phyloP scores from a whole-genome alignment of 2,888 invertebrate species.

The Ectobius pallidus region DNA sequence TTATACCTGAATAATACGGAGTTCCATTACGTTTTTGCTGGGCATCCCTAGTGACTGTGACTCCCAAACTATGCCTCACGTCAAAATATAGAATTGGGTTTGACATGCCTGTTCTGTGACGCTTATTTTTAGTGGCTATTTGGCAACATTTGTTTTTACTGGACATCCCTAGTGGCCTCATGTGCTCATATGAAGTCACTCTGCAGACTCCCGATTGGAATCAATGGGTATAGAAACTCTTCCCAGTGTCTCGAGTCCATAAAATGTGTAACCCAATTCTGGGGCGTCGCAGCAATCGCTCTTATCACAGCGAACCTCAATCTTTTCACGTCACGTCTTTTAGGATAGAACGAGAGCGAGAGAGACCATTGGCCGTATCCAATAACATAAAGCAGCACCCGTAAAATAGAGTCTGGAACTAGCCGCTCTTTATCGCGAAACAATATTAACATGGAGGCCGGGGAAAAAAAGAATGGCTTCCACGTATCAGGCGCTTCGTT shows the following conservation, averaged over 20 bases:
- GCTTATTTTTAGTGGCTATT: too few relatives aligned
- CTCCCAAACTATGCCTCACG: too few relatives aligned
- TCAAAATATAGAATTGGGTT: too few relatives aligned
- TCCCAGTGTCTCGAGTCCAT: conserved; percentile 1
- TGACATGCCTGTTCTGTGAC: too few relatives aligned
- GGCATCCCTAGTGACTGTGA: too few relatives aligned
- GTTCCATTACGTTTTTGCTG: too few relatives aligned
- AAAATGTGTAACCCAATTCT: conserved; percentile 1
- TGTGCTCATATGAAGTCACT: background rate
- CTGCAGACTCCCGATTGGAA: background rate
- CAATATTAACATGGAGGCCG: background rate
- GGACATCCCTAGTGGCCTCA: background rate
- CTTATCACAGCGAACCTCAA: background rate
- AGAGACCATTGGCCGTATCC: background rate
- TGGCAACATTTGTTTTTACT: too few relatives aligned
- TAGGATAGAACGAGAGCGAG: too few relatives aligned
- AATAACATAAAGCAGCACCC: background rate
- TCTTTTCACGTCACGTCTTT: background rate
- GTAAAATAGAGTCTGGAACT: background rate
- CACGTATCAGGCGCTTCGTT: too few relatives aligned
- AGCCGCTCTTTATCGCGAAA: background rate
- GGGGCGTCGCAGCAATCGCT: background rate
- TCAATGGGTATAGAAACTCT: background rate
- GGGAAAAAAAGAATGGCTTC: background rate
- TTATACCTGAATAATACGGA: too few relatives aligned